Conservation (phyloP, 2,113 vertebrate genomes). For the Charadrius vociferus region DNA sequence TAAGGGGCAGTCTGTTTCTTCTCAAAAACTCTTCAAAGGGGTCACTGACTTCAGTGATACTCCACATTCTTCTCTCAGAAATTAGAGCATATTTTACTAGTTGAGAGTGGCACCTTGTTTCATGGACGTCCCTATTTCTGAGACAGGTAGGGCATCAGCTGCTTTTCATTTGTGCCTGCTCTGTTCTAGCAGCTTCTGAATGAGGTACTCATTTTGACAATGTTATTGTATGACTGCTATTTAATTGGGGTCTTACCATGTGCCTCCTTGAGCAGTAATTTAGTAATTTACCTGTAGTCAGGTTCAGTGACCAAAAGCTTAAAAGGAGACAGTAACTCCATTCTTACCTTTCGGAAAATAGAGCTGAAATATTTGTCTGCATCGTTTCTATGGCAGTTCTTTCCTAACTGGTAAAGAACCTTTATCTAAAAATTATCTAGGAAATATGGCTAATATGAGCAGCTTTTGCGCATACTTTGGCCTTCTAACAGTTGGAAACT, state of each 20-base stretch:
- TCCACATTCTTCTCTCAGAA: background rate
- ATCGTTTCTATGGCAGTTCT: background rate
- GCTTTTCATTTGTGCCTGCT: background rate
- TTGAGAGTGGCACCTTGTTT: background rate
- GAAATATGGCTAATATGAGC: background rate
- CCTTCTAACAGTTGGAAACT: background rate
- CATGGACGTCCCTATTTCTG: background rate
- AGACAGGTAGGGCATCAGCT: background rate
- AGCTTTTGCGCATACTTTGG: background rate
- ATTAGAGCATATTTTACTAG: background rate
- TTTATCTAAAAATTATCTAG: background rate
- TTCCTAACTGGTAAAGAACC: background rate
- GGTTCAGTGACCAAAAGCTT: background rate
- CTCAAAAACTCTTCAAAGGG: constrained; percentile 16
- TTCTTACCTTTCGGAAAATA: background rate
- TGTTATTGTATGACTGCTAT: background rate
- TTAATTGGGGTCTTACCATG: background rate
- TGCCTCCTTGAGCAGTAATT: background rate
- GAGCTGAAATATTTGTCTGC: background rate
- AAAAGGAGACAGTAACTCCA: background rate
- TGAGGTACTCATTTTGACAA: background rate
- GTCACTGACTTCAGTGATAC: background rate
- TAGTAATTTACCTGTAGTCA: background rate
- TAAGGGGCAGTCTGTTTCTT: constrained; percentile 20
- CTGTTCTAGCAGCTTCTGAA: background rate